Evolutionary conservation across 2,113 vertebrate genomes (phyloP), one percentile per base, ranked within the genome.

Genomic region (Anseranas semipalmata): DNA sequence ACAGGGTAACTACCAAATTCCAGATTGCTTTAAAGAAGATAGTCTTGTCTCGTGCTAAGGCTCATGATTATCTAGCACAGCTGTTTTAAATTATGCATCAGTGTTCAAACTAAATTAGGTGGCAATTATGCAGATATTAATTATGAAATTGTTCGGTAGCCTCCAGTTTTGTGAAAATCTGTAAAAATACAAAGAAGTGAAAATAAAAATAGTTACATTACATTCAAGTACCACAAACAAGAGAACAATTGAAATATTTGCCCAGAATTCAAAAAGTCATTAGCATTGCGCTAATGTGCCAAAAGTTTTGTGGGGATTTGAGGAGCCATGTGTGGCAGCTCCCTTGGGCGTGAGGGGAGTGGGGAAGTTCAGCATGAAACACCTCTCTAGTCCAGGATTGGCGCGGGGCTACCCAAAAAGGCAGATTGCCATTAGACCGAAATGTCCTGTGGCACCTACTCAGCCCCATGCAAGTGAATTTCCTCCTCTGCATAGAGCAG

Each of bases 81-180:
- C 87, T 95, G 91, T 59, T 89, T 91, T 87, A 95, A 96, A 95
- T 96, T 91, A 94, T 74, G 70, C 81, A 80, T 92, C 71, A 85
- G 77, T 7, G 0, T 96, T 96, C 15, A 0, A 79, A 58, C 92
- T 95, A 71, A 94, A 96, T 92, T 84, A 92, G 93, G 89, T 95
- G 71, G 74, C 81, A 95, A 53, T 95, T 96, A 95, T 87, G 81
- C 74, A 94, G 78, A 70, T 95, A 95, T 95, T 95, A 85, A 95
- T 96, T 95, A 87, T 67, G 81, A 93, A 95, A 87, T 94, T 45
- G 73, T 94, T 93, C 71, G 30, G 59, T 91, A 83, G 89, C 89
- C 87, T 94, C 93, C 59, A 74, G 55, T 95, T 90, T 59, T 92
- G 41, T 82, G 63, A 82, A 91, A 93, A 85, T 82, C 53, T 76